Percentiles rank a stretch among this genome's conserved stretches.
Conservation (phyloP, 2,113 vertebrate genomes). For the Chloebia gouldiae region DNA sequence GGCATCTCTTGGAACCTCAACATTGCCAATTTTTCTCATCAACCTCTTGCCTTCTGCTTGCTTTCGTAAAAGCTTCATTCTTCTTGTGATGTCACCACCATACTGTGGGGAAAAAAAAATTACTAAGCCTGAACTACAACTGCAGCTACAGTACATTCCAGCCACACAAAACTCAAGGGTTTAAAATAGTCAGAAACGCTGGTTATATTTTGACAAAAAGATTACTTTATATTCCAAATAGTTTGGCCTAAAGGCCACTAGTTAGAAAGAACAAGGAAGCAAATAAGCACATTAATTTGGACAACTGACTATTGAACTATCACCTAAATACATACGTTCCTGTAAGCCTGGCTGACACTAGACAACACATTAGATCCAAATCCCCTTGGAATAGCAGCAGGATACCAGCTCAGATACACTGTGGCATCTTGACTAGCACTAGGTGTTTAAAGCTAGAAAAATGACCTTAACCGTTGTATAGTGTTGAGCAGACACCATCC, state of each 20-base stretch:
- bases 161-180: background rate
- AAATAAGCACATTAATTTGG: background rate
- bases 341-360: background rate
- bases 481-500: background rate
- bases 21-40: constrained; percentile 89
- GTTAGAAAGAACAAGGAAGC: background rate
- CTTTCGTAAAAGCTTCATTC: constrained; percentile 94
- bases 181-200: background rate
- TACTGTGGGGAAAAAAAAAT: constrained; percentile 75
- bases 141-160: background rate
- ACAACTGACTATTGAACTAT: background rate
- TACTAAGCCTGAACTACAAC: background rate
- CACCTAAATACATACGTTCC: background rate
- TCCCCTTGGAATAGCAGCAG: background rate
- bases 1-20: constrained; percentile 92
- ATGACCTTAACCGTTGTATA: background rate
- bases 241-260: background rate
- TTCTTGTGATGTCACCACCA: constrained; percentile 94
- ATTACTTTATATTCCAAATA: background rate
- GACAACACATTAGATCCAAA: background rate
- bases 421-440: background rate
- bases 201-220: background rate
- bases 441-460: background rate
- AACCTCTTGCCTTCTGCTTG: constrained; percentile 95
- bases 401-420: background rate